phyloP scores from a whole-genome alignment of 1,140 invertebrate genomes.

The Dolichoris vasculosae region DNA sequence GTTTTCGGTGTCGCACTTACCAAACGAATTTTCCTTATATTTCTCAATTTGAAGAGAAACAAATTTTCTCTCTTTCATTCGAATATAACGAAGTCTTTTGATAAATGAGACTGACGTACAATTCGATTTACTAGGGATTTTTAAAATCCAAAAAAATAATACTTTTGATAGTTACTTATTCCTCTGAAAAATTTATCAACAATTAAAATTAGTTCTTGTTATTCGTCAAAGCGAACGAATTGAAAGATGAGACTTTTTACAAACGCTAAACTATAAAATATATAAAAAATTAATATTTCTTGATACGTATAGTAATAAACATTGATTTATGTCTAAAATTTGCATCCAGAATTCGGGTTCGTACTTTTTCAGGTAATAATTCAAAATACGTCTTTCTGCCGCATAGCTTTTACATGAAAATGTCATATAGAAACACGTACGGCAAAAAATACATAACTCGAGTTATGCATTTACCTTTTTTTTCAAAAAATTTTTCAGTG shows the following conservation, averaged over 20 bases:
- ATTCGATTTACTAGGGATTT: neutral
- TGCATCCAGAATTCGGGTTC: neutral
- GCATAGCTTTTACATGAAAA: slow-evolving; percentile 15
- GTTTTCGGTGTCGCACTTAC: neutral
- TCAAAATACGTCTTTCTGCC: neutral
- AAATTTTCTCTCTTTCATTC: neutral
- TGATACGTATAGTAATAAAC: neutral
- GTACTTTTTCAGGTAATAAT: neutral
- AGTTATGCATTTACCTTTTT: neutral
- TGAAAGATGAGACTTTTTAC: neutral
- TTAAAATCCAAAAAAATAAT: too few relatives aligned
- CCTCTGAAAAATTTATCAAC: neutral
- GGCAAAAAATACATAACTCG: slow-evolving; percentile 9
- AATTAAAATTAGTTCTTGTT: neutral
- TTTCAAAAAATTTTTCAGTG: neutral
- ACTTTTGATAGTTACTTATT: too few relatives aligned
- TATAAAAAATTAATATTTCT: slow-evolving; percentile 1
- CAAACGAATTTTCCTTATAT: neutral
- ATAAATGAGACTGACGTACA: neutral
- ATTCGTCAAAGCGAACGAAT: neutral
- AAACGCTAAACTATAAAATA: neutral
- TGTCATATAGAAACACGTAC: neutral
- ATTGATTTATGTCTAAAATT: slow-evolving; percentile 10
- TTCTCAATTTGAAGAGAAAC: neutral
- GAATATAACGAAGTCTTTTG: neutral